phyloP scores from a whole-genome alignment of 1,140 invertebrate species.

The Heliothis subflexa region DNA sequence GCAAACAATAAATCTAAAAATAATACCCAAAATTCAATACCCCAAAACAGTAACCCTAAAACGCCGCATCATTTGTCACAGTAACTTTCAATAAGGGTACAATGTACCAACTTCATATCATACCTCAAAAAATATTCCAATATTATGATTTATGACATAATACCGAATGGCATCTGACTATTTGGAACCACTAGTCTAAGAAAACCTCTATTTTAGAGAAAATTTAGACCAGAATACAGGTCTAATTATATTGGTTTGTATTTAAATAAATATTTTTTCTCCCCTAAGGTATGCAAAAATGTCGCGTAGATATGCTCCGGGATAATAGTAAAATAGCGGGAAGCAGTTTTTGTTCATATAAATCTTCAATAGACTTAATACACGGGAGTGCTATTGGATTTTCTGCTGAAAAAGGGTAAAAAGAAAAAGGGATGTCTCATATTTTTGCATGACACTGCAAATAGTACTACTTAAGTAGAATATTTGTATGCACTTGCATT shows the following conservation, averaged over 20 bases:
- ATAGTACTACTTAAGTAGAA: conserved; percentile 18
- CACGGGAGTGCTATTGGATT: conserved; percentile 67
- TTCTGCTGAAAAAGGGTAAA: conserved; percentile 41
- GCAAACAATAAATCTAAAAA: conserved; percentile 32
- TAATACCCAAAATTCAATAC: conserved; percentile 49
- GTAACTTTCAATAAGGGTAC: conserved; percentile 67
- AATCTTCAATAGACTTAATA: conserved; percentile 75
- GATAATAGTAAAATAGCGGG: conserved; percentile 60
- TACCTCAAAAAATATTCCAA: conserved; percentile 67
- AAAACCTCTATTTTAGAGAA: conserved; percentile 10
- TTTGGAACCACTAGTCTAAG: conserved; percentile 43
- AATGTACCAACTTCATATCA: conserved; percentile 60
- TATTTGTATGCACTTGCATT: background rate
- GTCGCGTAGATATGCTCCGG: conserved; percentile 60
- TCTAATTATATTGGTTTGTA: conserved; percentile 51
- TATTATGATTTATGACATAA: conserved; percentile 73
- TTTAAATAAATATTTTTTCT: conserved; percentile 60
- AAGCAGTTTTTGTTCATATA: conserved; percentile 66
- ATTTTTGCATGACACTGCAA: conserved; percentile 34
- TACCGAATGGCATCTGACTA: conserved; percentile 54
- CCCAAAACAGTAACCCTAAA: conserved; percentile 45
- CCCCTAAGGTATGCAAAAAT: conserved; percentile 74
- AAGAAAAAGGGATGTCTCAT: conserved; percentile 30
- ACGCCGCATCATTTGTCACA: conserved; percentile 67
- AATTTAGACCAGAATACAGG: background rate